These are phyloP conservation scores for Mugil cephalus DNA, from an alignment of 2,113 vertebrate genomes.

Conservation along the genomic window DNA sequence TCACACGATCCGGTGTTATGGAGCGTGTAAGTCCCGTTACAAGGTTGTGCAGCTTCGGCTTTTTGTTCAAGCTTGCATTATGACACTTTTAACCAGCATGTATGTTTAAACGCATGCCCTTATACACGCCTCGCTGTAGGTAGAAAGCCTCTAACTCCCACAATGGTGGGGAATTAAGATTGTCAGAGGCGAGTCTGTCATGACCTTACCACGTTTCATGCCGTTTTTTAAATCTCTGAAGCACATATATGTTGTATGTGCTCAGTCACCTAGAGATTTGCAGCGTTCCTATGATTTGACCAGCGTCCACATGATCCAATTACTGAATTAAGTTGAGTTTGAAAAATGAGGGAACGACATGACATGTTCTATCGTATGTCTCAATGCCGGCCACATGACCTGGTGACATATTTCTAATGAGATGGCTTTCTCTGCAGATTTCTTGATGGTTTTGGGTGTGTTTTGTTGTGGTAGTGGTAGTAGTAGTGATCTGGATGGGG, in stretches of 20 bases:
- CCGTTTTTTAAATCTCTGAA: no score
- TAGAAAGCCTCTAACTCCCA: constrained; percentile 35
- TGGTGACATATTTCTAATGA: constrained; percentile 40
- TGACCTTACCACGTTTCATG: constrained; percentile 18
- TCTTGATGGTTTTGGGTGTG: neutral
- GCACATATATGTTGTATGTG: no score
- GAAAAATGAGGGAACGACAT: neutral
- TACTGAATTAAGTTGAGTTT: neutral
- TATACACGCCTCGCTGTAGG: neutral
- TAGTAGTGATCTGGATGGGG: constrained; percentile 45
- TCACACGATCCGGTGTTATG: constrained; percentile 34
- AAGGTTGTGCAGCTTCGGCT: neutral
- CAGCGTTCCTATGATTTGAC: neutral
- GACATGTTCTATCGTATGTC: neutral
- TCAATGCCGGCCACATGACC: constrained; percentile 15
- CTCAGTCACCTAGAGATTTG: no score
- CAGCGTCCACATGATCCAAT: neutral
- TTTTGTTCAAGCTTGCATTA: neutral
- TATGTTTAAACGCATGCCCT: neutral
- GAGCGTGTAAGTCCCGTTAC: constrained; percentile 2
- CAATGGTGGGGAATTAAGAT: neutral
- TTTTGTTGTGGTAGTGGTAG: neutral
- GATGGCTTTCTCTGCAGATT: neutral
- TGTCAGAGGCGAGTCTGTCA: constrained; percentile 11
- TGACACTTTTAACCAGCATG: neutral